Conservation (phyloP, 2,113 vertebrate genomes). For the Microcebus tavaratra region DNA sequence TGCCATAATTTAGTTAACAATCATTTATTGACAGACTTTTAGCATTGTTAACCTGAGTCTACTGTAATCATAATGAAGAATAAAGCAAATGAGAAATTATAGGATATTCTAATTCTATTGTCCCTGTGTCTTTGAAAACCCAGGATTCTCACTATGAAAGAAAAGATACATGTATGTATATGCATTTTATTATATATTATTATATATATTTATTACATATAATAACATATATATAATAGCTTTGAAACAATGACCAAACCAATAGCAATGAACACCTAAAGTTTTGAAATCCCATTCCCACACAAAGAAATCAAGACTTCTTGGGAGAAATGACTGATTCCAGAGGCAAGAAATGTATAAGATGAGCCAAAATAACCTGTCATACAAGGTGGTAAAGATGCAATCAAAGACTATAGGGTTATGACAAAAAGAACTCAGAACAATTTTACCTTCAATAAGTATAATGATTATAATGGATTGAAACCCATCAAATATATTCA, state of each 20-base stretch:
- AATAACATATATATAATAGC: neutral
- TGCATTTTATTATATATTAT: too few relatives aligned
- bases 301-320: neutral
- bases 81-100: conserved; percentile 4
- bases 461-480: neutral
- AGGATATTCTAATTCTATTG: neutral
- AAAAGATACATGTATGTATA: neutral
- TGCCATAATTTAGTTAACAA: neutral
- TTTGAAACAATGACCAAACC: neutral
- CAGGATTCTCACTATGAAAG: neutral
- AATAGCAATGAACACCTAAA: neutral
- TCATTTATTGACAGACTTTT: neutral
- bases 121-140: neutral
- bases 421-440: neutral
- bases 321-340: neutral
- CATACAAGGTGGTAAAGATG: neutral
- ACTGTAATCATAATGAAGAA: neutral
- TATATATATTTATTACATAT: too few relatives aligned
- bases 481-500: neutral
- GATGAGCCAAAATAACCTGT: neutral
- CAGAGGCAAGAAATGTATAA: neutral
- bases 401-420: neutral
- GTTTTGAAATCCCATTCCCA: neutral
- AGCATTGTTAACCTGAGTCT: neutral
- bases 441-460: neutral